Evolutionary conservation across 2,797 vertebrate species (phyloP).

Genomic region (Chelon labrosus): DNA sequence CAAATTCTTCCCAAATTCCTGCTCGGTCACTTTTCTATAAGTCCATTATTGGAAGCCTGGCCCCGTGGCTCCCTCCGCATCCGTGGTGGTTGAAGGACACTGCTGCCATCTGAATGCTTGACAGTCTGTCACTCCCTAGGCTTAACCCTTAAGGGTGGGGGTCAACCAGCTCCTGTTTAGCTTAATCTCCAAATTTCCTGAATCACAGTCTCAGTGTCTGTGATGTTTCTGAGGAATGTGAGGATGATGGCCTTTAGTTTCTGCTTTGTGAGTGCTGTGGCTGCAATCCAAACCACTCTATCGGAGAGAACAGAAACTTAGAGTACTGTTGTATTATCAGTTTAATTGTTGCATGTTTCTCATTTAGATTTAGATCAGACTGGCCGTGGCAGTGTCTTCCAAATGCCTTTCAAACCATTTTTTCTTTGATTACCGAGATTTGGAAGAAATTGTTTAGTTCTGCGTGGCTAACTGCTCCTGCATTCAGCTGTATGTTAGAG

Average conservation of each 20-base stretch:
- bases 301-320: constrained; percentile 28
- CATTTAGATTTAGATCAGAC: constrained; percentile 27
- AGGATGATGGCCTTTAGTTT: constrained; percentile 8
- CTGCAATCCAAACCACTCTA: neutral
- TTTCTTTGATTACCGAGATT: constrained; percentile 8
- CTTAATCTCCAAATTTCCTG: constrained; percentile 1
- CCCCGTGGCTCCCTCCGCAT: neutral
- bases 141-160: neutral
- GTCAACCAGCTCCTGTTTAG: neutral
- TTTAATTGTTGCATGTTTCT: constrained; percentile 13
- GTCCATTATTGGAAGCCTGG: constrained; percentile 22
- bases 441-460: constrained; percentile 20
- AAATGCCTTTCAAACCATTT: constrained; percentile 16
- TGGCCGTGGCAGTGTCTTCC: constrained; percentile 25
- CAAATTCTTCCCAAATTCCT: constrained; percentile 60
- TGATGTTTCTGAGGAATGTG: neutral
- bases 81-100: neutral
- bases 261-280: neutral
- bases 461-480: constrained; percentile 1
- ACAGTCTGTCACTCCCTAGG: neutral
- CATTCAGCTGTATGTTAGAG: too few species aligned
- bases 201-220: neutral
- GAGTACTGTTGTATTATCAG: neutral
- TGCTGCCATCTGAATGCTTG: constrained; percentile 14
- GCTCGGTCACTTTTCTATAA: constrained; percentile 46